Base-by-base conservation (phyloP, 1,140 invertebrate genomes). In the Orussus abietinus region DNA sequence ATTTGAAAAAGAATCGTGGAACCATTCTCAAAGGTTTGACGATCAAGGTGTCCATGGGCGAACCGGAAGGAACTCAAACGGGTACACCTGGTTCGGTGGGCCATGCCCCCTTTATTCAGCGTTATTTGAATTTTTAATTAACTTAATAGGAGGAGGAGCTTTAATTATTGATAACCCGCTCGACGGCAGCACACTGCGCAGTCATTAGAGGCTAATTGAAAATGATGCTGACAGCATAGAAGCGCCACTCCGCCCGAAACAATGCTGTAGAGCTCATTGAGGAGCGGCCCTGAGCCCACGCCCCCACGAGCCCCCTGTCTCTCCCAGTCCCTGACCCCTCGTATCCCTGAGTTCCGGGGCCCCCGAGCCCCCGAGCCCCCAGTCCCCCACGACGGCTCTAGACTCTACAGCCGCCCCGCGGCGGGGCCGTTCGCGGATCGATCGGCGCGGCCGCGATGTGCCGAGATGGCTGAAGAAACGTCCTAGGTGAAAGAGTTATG, bases 171-270 rank as follows among this genome's bases (percentile, higher is more conserved):
- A 60, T 56, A 60, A 56, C 47, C 49, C 40, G 28, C 33, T 45
- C 43, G 34, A 45, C 21, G 37, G 10, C 20, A 15, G 10, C 18
- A 20, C 32, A 45, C 57, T 45, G 43, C 34, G 38, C 45, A 53
- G 47, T 58, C 55, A 53, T 62, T 59, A 55, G 42, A 10, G 36
- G 38, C 55, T 62, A 62, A 62, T 60, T 62, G 59, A 56, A 62
- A 60, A 60, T 62, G 57, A 59, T 55, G 58, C 57, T 42, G 54
- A 57, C 45, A 60, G 51, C 43, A 39, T 15, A 28, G 34, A 20
- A 34, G 43, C 45, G 39, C 43, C 47, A 46, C 44, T 48, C 52
- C 32, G 38, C 15, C 17, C 22, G 38, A 52, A 49, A 57, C 48
- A 53, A 59, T 42, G 48, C 43, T n/a, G n/a, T n/a, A n/a, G n/a